A percentile compares a stretch with the other conserved stretches of the same genome.
Conservation (phyloP, 2,113 vertebrate genomes). For the Atrichornis clamosus region DNA sequence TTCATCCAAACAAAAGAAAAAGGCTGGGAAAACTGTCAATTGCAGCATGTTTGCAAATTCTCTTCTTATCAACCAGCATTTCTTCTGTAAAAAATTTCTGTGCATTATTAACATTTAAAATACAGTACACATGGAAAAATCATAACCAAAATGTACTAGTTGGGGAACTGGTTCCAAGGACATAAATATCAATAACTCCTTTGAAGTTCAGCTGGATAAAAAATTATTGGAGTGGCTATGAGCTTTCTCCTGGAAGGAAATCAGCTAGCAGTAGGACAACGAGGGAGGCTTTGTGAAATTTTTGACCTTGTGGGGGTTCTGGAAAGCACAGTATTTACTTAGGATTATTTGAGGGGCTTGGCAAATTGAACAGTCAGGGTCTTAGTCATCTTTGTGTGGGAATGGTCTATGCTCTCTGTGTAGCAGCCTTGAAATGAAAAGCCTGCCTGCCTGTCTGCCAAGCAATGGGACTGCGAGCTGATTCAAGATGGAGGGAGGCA, state of each 20-base stretch:
- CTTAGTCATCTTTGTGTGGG: constrained; percentile 7
- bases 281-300: constrained; percentile 7
- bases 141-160: not conserved
- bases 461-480: not conserved
- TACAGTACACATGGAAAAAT: not conserved
- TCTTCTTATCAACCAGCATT: not conserved
- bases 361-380: constrained; percentile 1
- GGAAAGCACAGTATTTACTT: constrained; percentile 41
- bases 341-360: constrained; percentile 35
- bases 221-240: not conserved
- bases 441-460: not conserved
- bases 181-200: not conserved
- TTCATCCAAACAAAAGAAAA: not conserved
- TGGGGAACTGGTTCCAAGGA: not conserved
- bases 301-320: constrained; percentile 14
- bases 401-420: not conserved
- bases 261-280: not conserved
- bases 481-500: not conserved
- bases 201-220: constrained; percentile 25
- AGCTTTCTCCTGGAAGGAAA: constrained; percentile 18
- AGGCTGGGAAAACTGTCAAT: not conserved
- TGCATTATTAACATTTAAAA: not conserved
- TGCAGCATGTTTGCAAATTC: constrained; percentile 11
- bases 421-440: not conserved
- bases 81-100: constrained; percentile 9